Evolutionary conservation across 2,797 vertebrate species (phyloP).

Genomic region (Macrochelys suwanniensis): DNA sequence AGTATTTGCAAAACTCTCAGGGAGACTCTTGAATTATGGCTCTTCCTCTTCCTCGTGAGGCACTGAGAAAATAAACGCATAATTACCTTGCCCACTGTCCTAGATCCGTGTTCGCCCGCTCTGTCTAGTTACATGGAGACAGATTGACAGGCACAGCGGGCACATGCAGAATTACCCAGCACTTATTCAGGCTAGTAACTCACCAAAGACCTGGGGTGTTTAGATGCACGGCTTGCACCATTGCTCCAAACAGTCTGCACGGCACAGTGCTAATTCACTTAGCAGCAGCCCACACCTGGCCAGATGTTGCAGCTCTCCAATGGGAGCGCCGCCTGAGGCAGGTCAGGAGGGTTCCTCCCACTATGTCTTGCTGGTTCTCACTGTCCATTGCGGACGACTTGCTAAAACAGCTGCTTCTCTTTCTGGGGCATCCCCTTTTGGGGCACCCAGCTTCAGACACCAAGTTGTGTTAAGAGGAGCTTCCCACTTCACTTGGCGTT

Average conservation of each 20-base stretch:
- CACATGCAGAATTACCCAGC: slow-evolving; percentile 3
- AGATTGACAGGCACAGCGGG: slow-evolving; percentile 60
- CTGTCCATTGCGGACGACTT: not conserved
- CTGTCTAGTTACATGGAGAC: slow-evolving; percentile 45
- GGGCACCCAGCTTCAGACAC: fast-evolving
- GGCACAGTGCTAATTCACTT: not conserved
- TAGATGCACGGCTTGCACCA: not conserved
- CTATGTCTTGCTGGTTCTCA: not conserved
- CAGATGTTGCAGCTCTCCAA: not conserved
- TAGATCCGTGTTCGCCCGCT: slow-evolving; percentile 56
- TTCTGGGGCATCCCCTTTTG: not conserved
- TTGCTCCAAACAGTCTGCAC: not conserved
- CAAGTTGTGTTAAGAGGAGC: not conserved
- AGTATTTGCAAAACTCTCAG: slow-evolving; percentile 67
- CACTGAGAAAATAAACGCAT: slow-evolving; percentile 65
- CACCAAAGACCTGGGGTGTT: not conserved
- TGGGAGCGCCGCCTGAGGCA: not conserved
- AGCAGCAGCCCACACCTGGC: not conserved
- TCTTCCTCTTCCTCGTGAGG: slow-evolving; percentile 69
- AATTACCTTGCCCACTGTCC: slow-evolving; percentile 68
- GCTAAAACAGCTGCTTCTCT: too few species aligned
- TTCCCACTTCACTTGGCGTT: not conserved
- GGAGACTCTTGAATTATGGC: slow-evolving; percentile 69
- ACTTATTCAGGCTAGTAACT: slow-evolving; percentile 24
- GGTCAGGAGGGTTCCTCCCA: not conserved